Evolutionary conservation across 2,113 vertebrate genomes (phyloP).

Genomic region (Brachyhypopomus occidentalis): DNA sequence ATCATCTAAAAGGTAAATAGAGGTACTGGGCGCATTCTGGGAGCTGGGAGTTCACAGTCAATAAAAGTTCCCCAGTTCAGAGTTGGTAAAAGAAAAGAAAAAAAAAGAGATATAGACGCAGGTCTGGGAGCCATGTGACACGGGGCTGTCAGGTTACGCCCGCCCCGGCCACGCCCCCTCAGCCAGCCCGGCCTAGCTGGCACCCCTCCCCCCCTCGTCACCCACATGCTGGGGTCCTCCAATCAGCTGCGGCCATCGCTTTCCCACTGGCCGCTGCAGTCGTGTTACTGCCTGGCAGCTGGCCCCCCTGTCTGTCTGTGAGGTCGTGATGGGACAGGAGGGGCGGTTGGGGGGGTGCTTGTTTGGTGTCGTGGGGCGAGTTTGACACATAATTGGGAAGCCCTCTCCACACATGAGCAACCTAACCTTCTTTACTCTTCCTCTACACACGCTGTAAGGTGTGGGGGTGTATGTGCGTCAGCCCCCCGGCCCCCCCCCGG

Average conservation of each 20-base stretch:
- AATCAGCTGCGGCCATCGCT: conserved; percentile 46
- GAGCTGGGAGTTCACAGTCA: background rate
- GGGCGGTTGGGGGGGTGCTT: background rate
- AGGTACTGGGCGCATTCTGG: conserved; percentile 11
- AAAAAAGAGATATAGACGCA: background rate
- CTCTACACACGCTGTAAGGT: background rate
- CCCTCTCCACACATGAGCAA: conserved; percentile 19
- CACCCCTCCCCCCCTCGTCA: conserved; percentile 20
- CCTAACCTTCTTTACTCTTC: background rate
- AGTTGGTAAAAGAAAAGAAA: background rate
- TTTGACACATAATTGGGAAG: conserved; percentile 23
- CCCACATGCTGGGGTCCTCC: conserved; percentile 42
- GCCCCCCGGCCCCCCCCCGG: too few species aligned
- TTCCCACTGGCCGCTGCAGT: background rate
- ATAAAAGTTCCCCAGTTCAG: background rate
- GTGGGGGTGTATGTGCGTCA: too few species aligned
- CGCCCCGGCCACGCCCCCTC: conserved; percentile 15
- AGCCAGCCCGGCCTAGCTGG: conserved; percentile 9
- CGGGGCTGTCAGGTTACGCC: conserved; percentile 25
- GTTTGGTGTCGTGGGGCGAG: too few species aligned
- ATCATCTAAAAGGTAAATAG: conserved; percentile 1
- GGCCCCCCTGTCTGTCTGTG: conserved; percentile 32
- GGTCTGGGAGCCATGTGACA: conserved; percentile 7
- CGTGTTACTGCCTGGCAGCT: conserved; percentile 21
- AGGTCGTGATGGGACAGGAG: background rate